These are phyloP conservation scores for Brachionus asplanchnoidis DNA, from an alignment of 1,140 invertebrate genomes.

Conservation along the genomic window DNA sequence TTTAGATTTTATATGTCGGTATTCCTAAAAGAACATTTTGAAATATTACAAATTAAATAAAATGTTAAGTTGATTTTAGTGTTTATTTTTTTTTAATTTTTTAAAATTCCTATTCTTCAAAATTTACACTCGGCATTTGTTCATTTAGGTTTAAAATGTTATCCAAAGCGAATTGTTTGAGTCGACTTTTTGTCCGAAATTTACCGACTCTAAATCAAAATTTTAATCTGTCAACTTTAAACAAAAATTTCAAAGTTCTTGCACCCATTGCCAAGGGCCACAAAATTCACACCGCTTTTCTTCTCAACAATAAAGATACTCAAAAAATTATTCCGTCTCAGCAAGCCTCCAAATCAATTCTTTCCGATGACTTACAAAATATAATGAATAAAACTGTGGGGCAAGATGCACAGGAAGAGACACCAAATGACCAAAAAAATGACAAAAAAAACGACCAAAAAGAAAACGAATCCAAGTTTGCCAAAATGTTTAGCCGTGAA, in stretches of 20 bases:
- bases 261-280: neutral
- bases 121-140: neutral
- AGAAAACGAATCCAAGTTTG: slow-evolving; percentile 13
- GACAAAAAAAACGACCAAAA: slow-evolving; percentile 14
- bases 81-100: neutral
- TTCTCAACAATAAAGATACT: neutral
- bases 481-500: slow-evolving; percentile 21
- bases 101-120: neutral
- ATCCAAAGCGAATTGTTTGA: neutral
- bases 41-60: neutral
- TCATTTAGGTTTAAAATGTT: neutral
- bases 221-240: neutral
- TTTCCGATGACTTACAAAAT: slow-evolving; percentile 30
- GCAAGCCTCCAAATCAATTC: neutral
- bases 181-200: neutral
- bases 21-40: neutral
- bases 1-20: neutral
- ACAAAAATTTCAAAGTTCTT: neutral
- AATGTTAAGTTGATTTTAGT: neutral
- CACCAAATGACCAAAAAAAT: neutral
- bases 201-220: neutral
- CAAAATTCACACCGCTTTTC: neutral
- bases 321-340: neutral
- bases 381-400: neutral
- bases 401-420: neutral